Conservation (phyloP, 2,797 vertebrate species). For the Melanotaenia pygmaea region DNA sequence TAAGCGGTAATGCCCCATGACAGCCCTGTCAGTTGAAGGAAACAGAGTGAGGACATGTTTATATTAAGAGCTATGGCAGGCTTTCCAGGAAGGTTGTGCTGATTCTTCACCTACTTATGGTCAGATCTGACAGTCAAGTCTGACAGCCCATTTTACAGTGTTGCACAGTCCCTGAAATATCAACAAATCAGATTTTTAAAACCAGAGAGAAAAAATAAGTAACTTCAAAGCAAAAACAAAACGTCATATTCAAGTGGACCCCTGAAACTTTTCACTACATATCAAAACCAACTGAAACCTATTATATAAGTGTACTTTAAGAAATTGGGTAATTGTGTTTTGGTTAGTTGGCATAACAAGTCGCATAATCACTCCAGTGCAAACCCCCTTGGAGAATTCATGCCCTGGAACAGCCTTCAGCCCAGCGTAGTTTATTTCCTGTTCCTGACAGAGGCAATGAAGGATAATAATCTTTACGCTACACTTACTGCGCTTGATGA, state of each 20-base stretch:
- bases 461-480: constrained; percentile 71
- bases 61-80: constrained; percentile 34
- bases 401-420: constrained; percentile 62
- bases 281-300: constrained; percentile 66
- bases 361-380: constrained; percentile 65
- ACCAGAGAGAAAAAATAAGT: background rate
- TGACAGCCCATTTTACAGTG: constrained; percentile 23
- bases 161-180: constrained; percentile 5
- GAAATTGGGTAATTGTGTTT: constrained; percentile 75
- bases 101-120: constrained; percentile 13
- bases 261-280: constrained; percentile 29
- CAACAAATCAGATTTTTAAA: constrained; percentile 5
- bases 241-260: background rate
- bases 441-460: constrained; percentile 75
- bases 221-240: background rate
- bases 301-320: constrained; percentile 64
- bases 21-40: constrained; percentile 55
- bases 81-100: constrained; percentile 18
- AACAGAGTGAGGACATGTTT: constrained; percentile 57
- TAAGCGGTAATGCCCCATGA: constrained; percentile 57
- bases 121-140: constrained; percentile 34
- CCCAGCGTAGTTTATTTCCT: constrained; percentile 81
- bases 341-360: constrained; percentile 73
- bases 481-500: constrained; percentile 61
- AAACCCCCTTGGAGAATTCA: constrained; percentile 63